Base-by-base conservation (phyloP, 2,113 vertebrate genomes). In the Corythoichthys intestinalis region DNA sequence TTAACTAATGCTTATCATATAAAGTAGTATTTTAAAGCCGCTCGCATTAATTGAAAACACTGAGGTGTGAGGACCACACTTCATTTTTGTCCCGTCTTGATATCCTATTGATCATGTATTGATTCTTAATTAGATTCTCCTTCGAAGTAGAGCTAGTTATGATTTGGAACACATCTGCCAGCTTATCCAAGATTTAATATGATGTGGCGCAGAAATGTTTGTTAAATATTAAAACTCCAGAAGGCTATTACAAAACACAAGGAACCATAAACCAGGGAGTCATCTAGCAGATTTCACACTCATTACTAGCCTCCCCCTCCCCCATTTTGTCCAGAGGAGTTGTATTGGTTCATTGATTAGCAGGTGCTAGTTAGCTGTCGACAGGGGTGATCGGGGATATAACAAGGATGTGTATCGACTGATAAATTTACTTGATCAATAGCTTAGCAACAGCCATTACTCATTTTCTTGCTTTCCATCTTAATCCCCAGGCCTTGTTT, bases 351-450 rank as follows among this genome's bases (percentile, higher is more conserved):
- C 85, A 90, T 92, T 91, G 90, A 92, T 91, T 89, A 91, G 89
- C 88, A 87, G 86, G 88, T 91, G 83, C 86, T 90, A 88, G 88
- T 91, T 90, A 90, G 86, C 85, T 81, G 78, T 87, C 90, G 85
- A 87, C 89, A 85, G 76, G 72, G 85, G 78, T 86, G 86, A 91
- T 86, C 87, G 82, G 79, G 78, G 87, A 87, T 91, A 89, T 88
- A 91, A 92, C 89, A 89, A 91, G 90, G 79, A 88, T 90, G 85
- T 85, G 86, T 90, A 93, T 93, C 61, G 90, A 90, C 87, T 88
- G 86, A 90, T 91, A 88, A 89, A 91, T 91, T 92, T 90, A 85
- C 83, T 70, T 74, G 74, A 90, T 91, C 90, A 90, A 91, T 91
- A 90, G 69, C 81, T 58, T 74, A 83, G 80, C 80, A 80, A 78